These are phyloP conservation scores for Raja brachyura DNA, from an alignment of 2,113 vertebrate species.

Conservation along the genomic window DNA sequence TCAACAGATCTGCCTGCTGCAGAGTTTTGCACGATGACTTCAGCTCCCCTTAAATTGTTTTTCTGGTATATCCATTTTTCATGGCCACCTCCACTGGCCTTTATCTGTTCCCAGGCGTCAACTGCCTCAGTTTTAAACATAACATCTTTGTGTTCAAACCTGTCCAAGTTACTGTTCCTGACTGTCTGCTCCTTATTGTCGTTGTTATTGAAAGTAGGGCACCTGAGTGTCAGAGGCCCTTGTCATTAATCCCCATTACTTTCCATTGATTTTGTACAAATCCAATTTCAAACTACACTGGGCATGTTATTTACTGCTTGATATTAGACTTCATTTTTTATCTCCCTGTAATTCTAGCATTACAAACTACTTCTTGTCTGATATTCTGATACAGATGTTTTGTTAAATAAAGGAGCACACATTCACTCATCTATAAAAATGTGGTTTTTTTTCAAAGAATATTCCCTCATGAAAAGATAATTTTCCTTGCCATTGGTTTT, in stretches of 20 bases:
- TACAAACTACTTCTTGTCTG: background rate
- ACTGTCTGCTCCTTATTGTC: background rate
- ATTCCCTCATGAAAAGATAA: background rate
- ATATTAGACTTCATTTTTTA: background rate
- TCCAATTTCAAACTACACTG: background rate
- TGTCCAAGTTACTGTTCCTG: background rate
- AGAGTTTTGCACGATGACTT: background rate
- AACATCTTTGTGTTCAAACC: background rate
- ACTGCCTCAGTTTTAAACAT: background rate
- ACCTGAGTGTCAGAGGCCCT: background rate
- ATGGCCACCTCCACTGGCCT: background rate
- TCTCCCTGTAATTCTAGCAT: background rate
- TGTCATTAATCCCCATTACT: background rate
- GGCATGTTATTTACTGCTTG: background rate
- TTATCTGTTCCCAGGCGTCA: too few relatives aligned
- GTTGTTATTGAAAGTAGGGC: background rate
- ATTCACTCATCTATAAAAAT: constrained; percentile 21
- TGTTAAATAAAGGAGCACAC: background rate
- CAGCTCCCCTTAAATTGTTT: background rate
- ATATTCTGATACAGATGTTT: background rate
- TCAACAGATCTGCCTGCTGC: too few relatives aligned
- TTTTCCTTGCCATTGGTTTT: constrained; percentile 31
- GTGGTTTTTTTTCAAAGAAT: constrained; percentile 19
- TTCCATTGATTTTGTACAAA: background rate
- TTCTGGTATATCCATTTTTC: background rate